A percentile compares a stretch with the other conserved stretches of the same genome.
Conservation (phyloP, 2,888 invertebrate species). For the Neoitamus cyanurus region DNA sequence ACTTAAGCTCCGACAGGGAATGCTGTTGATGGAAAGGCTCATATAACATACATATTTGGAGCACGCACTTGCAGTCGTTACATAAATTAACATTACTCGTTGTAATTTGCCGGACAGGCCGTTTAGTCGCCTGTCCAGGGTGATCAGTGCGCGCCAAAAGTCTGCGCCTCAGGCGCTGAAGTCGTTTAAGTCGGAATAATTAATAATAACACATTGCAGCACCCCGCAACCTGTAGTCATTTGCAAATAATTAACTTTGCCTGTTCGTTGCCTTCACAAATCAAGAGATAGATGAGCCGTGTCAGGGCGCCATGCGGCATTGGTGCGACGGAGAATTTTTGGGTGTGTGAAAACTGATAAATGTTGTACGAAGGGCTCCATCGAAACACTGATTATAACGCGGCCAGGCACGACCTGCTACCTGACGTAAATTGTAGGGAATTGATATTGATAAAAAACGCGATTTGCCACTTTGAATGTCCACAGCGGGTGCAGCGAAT, state of each 20-base stretch:
- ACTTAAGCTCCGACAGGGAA: background rate
- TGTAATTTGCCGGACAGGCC: background rate
- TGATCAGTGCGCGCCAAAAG: background rate
- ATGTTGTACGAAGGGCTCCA: background rate
- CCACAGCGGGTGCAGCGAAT: background rate
- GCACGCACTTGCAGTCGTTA: background rate
- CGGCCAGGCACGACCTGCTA: background rate
- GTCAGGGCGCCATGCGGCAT: background rate
- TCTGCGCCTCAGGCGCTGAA: background rate
- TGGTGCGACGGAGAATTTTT: background rate
- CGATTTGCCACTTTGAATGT: background rate
- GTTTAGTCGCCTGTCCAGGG: background rate
- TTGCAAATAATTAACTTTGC: background rate
- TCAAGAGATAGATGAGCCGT: background rate
- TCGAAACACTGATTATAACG: background rate
- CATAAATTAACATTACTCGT: background rate
- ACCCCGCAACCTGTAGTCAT: background rate
- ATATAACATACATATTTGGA: background rate
- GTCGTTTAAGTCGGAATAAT: conserved; percentile 1
- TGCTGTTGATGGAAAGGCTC: background rate
- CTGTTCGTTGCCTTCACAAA: background rate
- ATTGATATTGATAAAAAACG: conserved; percentile 31
- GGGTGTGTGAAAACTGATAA: background rate
- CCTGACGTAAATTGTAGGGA: background rate
- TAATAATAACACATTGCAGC: background rate